Evolutionary conservation across 2,888 invertebrate species (phyloP).

Genomic region (Girardia tigrina): DNA sequence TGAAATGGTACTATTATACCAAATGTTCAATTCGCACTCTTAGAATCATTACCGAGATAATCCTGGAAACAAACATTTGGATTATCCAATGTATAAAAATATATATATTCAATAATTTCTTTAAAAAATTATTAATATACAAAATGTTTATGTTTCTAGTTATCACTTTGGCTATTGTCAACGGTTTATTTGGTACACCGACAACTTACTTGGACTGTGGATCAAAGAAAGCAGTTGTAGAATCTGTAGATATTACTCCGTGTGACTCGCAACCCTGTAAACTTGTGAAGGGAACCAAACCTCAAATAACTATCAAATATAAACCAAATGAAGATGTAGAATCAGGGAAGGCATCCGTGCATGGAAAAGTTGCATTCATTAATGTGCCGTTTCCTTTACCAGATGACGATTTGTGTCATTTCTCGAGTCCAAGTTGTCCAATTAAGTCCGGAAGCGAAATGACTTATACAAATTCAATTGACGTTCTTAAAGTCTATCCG

Average conservation of each 20-base stretch:
- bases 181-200: not conserved
- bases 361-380: not conserved
- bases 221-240: not conserved
- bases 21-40: too few relatives aligned
- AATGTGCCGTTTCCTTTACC: slow-evolving; percentile 25
- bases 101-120: not conserved
- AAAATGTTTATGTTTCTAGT: not conserved
- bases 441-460: not conserved
- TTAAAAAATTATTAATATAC: not conserved
- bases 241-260: slow-evolving; percentile 14
- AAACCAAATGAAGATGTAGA: not conserved
- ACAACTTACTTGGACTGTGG: not conserved
- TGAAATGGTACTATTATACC: too few relatives aligned
- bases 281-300: slow-evolving; percentile 1
- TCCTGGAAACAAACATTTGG: too few relatives aligned
- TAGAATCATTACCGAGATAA: too few relatives aligned
- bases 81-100: too few relatives aligned
- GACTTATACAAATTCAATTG: not conserved
- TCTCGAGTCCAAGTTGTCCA: not conserved
- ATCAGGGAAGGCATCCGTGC: not conserved
- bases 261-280: not conserved
- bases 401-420: slow-evolving; percentile 1
- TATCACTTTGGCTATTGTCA: not conserved
- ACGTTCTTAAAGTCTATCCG: not conserved
- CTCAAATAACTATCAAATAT: not conserved